Percentiles rank a stretch among this genome's conserved stretches.
Evolutionary conservation across 1,140 invertebrate genomes (phyloP).

Genomic region (Dufourea novaeangliae): DNA sequence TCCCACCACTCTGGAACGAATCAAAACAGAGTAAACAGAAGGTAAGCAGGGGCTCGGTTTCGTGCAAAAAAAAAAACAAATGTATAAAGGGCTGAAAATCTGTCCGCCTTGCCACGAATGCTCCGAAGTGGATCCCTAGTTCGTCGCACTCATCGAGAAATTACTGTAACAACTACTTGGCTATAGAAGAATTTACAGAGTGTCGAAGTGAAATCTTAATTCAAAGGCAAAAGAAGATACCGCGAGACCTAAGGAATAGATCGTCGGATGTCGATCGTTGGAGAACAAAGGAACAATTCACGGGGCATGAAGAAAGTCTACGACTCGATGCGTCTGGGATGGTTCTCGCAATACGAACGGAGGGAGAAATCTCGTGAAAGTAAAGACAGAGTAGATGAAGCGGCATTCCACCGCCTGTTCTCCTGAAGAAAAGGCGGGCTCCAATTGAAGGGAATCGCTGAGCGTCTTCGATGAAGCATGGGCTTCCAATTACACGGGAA

Average conservation of each 20-base stretch:
- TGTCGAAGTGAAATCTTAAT: neutral
- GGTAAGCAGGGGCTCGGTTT: too few relatives aligned
- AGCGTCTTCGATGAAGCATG: neutral
- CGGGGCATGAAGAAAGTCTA: neutral
- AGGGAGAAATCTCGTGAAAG: neutral
- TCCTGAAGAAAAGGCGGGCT: slow-evolving; percentile 3
- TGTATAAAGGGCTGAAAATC: too few relatives aligned
- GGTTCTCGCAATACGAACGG: neutral
- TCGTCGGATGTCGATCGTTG: neutral
- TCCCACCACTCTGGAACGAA: too few relatives aligned
- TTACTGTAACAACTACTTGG: too few relatives aligned
- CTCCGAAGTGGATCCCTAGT: too few relatives aligned
- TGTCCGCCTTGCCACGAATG: too few relatives aligned
- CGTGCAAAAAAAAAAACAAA: too few relatives aligned
- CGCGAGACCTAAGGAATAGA: neutral
- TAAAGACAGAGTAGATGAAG: neutral
- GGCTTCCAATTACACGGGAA: slow-evolving; percentile 46
- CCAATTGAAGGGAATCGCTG: slow-evolving; percentile 34
- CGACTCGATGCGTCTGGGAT: neutral
- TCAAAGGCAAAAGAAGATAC: slow-evolving; percentile 21
- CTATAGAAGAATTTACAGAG: too few relatives aligned
- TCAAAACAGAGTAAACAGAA: too few relatives aligned
- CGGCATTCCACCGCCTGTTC: neutral
- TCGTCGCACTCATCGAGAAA: too few relatives aligned
- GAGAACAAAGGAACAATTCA: neutral